A percentile compares a stretch with the other conserved stretches of the same genome.
phyloP scores from a whole-genome alignment of 2,113 vertebrate genomes.

The Jacana jacana region DNA sequence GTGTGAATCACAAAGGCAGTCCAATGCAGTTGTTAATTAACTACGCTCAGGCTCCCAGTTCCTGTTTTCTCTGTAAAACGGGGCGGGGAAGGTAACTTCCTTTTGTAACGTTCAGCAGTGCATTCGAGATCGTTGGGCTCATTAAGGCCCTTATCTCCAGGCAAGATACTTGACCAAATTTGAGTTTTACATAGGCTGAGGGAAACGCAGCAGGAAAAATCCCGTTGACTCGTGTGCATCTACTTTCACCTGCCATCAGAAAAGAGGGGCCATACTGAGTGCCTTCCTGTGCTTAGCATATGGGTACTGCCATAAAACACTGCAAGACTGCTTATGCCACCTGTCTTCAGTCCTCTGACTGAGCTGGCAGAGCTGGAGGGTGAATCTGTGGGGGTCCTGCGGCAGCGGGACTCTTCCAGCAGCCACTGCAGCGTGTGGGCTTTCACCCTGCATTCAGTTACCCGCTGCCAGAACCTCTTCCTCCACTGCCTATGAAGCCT shows the following conservation, averaged over 20 bases:
- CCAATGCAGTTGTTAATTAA: constrained; percentile 74
- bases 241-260: neutral
- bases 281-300: rapidly evolving
- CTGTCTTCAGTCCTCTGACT: neutral
- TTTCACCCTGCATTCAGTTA: neutral
- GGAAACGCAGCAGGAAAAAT: neutral
- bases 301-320: neutral
- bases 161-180: neutral
- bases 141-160: neutral
- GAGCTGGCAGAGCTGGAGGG: neutral
- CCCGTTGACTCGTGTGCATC: neutral
- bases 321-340: neutral
- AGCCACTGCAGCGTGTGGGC: neutral
- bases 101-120: constrained; percentile 44
- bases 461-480: neutral
- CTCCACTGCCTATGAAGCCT: neutral
- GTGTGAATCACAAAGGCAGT: constrained; percentile 68
- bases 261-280: neutral
- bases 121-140: neutral
- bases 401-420: neutral
- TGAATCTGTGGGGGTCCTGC: neutral
- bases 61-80: constrained; percentile 61
- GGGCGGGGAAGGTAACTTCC: constrained; percentile 49
- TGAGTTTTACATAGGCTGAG: neutral
- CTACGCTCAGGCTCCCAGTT: constrained; percentile 64